Evolutionary conservation across 2,113 vertebrate genomes (phyloP), one percentile per base, ranked within the genome.

Genomic region (Lasiurus borealis): DNA sequence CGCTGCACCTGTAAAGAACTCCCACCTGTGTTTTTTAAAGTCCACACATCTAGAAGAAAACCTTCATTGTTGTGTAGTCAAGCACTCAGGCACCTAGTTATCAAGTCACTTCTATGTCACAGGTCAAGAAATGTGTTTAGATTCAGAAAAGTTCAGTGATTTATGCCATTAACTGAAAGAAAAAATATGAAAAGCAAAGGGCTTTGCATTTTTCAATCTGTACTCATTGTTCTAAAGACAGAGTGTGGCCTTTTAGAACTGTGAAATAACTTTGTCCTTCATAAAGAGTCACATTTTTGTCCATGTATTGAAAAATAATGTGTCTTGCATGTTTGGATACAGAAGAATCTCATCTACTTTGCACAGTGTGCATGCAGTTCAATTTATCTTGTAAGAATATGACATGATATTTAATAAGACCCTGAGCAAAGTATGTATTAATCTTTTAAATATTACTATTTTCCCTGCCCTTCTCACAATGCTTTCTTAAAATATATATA

Each of bases 151-250:
- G 82, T 85, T 97, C 90, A 94, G 46, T 9, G 36, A 91, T 46
- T 95, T 94, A 82, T 93, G 75, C 78, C 71, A 92, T 97, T 96
- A 95, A 94, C 66, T 54, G 57, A 86, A 50, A 96, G 71, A 78
- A 93, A 90, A 95, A 95, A 89, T 88, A 48, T 31, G 44, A 59
- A 82, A 80, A 97, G 54, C 90, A 94, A 92, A 97, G 82, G 90
- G 88, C 85, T 97, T 95, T 86, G 85, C 92, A 94, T 95, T 96
- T 96, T 94, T 96, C 90, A 95, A 80, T 95, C 69, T 62, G 93
- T 82, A 95, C 82, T 90, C 93, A 94, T 64, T 69, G 87, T 96
- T 97, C 96, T 96, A 90, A 97, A 97, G 83, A 96, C 96, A 91
- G 83, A 78, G 16, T 23, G 10, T 66, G 88, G 88, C 85, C 87